These are phyloP conservation scores for Ammodytes dubius DNA, from an alignment of 2,113 vertebrate species.

Conservation along the genomic window DNA sequence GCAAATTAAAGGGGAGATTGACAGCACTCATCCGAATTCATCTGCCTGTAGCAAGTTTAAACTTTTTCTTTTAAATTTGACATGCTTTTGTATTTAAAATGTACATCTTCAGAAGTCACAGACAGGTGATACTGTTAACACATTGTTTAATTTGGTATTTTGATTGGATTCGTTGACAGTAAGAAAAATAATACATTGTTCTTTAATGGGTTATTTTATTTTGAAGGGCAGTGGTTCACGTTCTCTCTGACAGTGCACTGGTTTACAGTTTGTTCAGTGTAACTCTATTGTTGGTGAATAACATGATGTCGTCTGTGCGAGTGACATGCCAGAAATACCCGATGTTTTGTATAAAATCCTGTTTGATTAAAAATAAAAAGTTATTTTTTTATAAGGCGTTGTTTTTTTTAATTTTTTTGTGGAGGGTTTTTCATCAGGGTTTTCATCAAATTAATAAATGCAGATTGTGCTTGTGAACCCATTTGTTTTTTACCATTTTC, in stretches of 20 bases:
- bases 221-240: background rate
- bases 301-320: conserved; percentile 55
- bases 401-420: background rate
- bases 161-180: background rate
- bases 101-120: background rate
- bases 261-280: conserved; percentile 36
- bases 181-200: background rate
- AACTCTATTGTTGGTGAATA: conserved; percentile 50
- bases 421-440: background rate
- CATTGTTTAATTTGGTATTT: background rate
- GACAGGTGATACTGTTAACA: background rate
- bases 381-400: background rate
- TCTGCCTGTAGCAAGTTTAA: too few relatives aligned
- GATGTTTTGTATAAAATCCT: conserved; percentile 36
- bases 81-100: background rate
- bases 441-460: background rate
- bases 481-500: background rate
- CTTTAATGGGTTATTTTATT: background rate
- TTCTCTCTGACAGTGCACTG: conserved; percentile 24
- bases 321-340: conserved; percentile 44
- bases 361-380: conserved; percentile 65
- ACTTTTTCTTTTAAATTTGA: background rate
- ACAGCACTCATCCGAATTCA: too few relatives aligned
- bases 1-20: background rate
- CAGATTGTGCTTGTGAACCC: background rate